These are phyloP conservation scores for Apteryx mantelli DNA, from an alignment of 2,113 vertebrate genomes.

Conservation along the genomic window DNA sequence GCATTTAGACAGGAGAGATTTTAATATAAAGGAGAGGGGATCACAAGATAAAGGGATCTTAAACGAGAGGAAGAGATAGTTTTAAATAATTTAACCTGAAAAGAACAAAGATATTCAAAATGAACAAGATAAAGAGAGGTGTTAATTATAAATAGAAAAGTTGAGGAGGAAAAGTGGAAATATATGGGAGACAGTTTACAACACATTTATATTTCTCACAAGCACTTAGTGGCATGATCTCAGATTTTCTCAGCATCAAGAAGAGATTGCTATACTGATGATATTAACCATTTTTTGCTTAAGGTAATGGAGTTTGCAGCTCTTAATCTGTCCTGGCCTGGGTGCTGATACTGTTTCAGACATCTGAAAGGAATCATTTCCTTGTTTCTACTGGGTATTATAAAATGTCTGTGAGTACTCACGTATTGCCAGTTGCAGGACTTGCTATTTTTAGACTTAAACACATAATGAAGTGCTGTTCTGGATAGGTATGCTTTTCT, in stretches of 20 bases:
- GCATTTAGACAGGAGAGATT: constrained; percentile 59
- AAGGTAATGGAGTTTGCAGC: background rate
- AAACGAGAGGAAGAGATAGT: constrained; percentile 39
- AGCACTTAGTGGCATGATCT: constrained; percentile 42
- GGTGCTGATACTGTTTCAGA: background rate
- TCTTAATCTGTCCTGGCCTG: background rate
- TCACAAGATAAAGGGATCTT: constrained; percentile 69
- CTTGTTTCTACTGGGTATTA: background rate
- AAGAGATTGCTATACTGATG: background rate
- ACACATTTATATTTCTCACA: constrained; percentile 68
- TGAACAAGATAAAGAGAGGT: constrained; percentile 73
- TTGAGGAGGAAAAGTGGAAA: constrained; percentile 70
- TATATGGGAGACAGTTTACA: constrained; percentile 66
- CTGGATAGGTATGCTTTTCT: background rate
- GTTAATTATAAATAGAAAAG: constrained; percentile 73
- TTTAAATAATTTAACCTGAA: constrained; percentile 71
- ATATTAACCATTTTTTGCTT: background rate
- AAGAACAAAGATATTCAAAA: constrained; percentile 67
- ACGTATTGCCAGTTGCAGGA: background rate
- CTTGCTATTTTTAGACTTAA: background rate
- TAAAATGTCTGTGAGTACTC: background rate
- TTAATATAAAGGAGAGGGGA: constrained; percentile 61
- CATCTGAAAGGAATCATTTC: background rate
- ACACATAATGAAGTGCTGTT: background rate
- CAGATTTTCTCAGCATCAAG: constrained; percentile 5